These are phyloP conservation scores for Cydia splendana DNA, from an alignment of 1,140 invertebrate genomes.

Conservation along the genomic window DNA sequence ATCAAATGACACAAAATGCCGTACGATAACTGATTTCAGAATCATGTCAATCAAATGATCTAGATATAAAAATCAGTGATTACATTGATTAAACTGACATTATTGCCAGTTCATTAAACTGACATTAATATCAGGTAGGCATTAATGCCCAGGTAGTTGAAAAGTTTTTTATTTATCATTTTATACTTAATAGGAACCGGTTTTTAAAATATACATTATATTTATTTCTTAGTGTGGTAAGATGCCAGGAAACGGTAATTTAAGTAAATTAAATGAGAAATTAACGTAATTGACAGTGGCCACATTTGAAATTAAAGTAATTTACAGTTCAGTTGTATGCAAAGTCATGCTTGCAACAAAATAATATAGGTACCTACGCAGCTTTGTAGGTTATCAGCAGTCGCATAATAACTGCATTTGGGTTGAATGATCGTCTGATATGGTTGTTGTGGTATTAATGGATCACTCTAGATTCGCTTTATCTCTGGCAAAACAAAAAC, in stretches of 20 bases:
- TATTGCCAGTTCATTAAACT: no score
- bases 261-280: no score
- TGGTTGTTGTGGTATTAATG: background rate
- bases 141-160: no score
- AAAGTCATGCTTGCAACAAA: background rate
- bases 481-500: conserved; percentile 6
- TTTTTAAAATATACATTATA: no score
- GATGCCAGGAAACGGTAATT: no score
- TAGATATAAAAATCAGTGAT: background rate
- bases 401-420: background rate
- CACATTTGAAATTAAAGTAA: no score
- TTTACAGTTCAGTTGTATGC: background rate
- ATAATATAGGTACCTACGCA: background rate
- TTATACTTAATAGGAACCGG: no score
- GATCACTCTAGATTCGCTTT: conserved; percentile 11
- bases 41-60: conserved; percentile 7
- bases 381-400: background rate
- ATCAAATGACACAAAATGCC: background rate
- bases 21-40: background rate
- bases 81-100: background rate
- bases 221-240: no score
- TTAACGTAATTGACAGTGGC: no score
- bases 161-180: no score
- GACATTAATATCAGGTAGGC: no score
- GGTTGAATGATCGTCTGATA: conserved; percentile 21